Evolutionary conservation across 2,113 vertebrate species (phyloP).

Genomic region (Noturus placidus): DNA sequence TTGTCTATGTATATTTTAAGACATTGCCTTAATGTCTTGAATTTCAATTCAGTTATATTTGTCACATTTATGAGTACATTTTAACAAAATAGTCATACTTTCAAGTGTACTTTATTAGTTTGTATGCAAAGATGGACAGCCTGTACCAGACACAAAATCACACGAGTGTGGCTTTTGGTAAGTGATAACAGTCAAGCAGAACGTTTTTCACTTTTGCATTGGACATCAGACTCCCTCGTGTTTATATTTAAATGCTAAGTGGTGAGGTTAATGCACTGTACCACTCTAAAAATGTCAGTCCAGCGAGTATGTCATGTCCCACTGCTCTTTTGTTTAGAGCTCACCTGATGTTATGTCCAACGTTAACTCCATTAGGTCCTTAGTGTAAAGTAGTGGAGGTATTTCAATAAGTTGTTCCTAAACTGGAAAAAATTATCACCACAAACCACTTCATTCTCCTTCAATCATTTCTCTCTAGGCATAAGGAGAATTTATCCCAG

Average conservation of each 20-base stretch:
- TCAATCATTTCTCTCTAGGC: constrained; percentile 1
- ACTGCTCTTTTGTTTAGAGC: neutral
- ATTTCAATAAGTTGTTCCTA: constrained; percentile 41
- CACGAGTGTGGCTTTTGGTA: constrained; percentile 19
- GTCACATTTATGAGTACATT: too few species aligned
- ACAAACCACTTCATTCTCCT: constrained; percentile 12
- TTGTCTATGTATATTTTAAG: neutral
- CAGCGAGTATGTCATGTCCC: neutral
- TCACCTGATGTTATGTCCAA: constrained; percentile 15
- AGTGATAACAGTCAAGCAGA: neutral
- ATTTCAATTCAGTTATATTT: too few species aligned
- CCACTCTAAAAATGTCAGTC: constrained; percentile 39
- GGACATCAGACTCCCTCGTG: neutral
- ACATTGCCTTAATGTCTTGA: neutral
- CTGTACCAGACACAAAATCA: neutral
- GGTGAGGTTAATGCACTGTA: constrained; percentile 4
- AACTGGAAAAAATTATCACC: constrained; percentile 16
- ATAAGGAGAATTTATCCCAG: constrained; percentile 5
- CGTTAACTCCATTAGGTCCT: constrained; percentile 2
- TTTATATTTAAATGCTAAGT: constrained; percentile 33
- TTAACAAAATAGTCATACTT: neutral
- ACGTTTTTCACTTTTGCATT: neutral
- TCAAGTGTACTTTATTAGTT: neutral
- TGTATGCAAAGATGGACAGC: neutral
- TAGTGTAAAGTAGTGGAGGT: neutral